Percentiles rank a stretch among this genome's conserved stretches.
Conservation (phyloP, 2,888 invertebrate species). For the Temnothorax unifasciatus region DNA sequence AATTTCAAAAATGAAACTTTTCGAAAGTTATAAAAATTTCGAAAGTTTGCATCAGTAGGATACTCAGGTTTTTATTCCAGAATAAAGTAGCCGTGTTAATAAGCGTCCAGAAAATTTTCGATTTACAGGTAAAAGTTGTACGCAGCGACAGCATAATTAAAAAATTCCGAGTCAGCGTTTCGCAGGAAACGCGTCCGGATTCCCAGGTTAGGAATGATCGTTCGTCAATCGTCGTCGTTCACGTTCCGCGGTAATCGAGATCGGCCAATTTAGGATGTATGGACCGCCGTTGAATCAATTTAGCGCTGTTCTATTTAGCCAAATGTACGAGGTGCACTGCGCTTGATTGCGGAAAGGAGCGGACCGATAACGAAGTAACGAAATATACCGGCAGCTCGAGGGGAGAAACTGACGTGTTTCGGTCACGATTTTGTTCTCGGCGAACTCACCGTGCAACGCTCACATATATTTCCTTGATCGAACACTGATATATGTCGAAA, state of each 20-base stretch:
- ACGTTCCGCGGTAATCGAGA: constrained; percentile 8
- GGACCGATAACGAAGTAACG: constrained; percentile 33
- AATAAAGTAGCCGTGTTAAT: constrained; percentile 7
- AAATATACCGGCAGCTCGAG: constrained; percentile 14
- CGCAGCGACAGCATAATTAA: not conserved
- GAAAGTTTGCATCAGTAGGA: not conserved
- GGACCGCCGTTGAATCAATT: constrained; percentile 15
- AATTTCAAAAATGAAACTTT: not conserved
- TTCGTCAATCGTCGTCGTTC: constrained; percentile 10
- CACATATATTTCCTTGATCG: constrained; percentile 30
- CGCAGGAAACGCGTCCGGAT: constrained; percentile 24
- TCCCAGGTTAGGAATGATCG: constrained; percentile 7
- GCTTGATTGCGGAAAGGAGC: constrained; percentile 26
- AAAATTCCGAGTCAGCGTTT: constrained; percentile 13
- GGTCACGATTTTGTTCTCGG: constrained; percentile 24
- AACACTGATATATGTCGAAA: not conserved
- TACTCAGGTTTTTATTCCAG: not conserved
- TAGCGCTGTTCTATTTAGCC: constrained; percentile 13
- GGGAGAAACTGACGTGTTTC: constrained; percentile 5
- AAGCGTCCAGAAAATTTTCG: not conserved
- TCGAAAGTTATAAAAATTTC: not conserved
- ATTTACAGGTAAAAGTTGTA: constrained; percentile 13
- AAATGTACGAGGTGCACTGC: constrained; percentile 31
- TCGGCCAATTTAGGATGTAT: constrained; percentile 31
- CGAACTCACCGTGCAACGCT: not conserved